These are phyloP conservation scores for Cataglyphis albicans DNA, from an alignment of 2,888 invertebrate genomes.

Conservation along the genomic window DNA sequence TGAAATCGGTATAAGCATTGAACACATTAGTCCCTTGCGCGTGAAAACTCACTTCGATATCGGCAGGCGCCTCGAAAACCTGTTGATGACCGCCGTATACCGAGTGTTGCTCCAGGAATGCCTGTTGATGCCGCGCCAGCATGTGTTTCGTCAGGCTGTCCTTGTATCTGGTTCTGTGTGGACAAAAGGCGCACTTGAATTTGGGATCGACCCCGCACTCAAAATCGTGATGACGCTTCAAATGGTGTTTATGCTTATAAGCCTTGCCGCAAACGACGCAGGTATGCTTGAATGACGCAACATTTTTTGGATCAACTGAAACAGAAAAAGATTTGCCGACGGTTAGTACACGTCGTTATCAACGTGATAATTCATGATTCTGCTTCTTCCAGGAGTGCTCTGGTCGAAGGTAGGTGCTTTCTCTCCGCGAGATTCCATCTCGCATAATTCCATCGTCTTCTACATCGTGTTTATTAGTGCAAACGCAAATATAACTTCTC, in stretches of 20 bases:
- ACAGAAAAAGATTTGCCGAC: constrained; percentile 64
- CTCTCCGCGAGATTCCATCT: constrained; percentile 17
- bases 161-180: constrained; percentile 84
- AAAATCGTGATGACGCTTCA: constrained; percentile 82
- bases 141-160: constrained; percentile 83
- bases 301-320: constrained; percentile 69
- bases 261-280: constrained; percentile 82
- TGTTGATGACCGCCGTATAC: constrained; percentile 63
- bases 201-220: constrained; percentile 87
- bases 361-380: constrained; percentile 13
- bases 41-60: constrained; percentile 57
- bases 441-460: constrained; percentile 1
- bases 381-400: constrained; percentile 30
- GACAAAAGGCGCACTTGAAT: constrained; percentile 85
- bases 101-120: constrained; percentile 65
- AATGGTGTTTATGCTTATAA: constrained; percentile 83
- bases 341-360: constrained; percentile 55
- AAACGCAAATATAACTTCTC: constrained; percentile 7
- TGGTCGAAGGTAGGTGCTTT: neutral
- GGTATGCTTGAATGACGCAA: constrained; percentile 65
- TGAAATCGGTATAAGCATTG: constrained; percentile 68
- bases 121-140: constrained; percentile 78
- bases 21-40: constrained; percentile 62
- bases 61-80: constrained; percentile 53
- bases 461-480: constrained; percentile 27